Percentiles rank a stretch among this genome's conserved stretches.
Conservation (phyloP, 2,113 vertebrate genomes). For the Aptenodytes patagonicus region DNA sequence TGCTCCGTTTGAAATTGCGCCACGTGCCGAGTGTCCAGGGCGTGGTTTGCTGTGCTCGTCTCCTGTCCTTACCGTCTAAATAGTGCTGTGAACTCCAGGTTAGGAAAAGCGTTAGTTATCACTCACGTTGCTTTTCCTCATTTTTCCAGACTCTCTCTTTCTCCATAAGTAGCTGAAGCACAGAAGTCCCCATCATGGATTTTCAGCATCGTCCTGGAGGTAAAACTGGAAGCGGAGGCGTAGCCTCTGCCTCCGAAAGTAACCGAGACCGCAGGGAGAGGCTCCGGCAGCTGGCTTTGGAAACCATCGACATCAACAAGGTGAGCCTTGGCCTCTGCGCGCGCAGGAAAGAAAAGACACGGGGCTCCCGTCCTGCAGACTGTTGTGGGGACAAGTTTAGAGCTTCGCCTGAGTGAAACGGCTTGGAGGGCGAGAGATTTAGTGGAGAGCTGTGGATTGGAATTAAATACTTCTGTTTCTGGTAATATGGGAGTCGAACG, state of each 20-base stretch:
- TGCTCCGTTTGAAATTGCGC: fast-evolving
- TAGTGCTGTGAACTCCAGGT: fast-evolving
- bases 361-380: fast-evolving
- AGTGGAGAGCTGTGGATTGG: background rate
- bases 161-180: background rate
- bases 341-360: fast-evolving
- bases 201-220: conserved; percentile 96
- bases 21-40: fast-evolving
- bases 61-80: fast-evolving
- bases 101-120: fast-evolving
- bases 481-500: fast-evolving
- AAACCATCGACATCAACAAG: conserved; percentile 98
- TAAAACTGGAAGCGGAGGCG: conserved; percentile 94
- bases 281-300: conserved; percentile 91
- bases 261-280: conserved; percentile 92
- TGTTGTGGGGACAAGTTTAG: background rate
- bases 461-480: background rate
- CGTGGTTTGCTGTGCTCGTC: fast-evolving
- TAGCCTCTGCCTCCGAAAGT: conserved; percentile 94
- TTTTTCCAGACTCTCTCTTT: background rate
- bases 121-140: fast-evolving
- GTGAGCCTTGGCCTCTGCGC: background rate
- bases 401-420: fast-evolving
- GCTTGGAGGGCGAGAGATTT: background rate
- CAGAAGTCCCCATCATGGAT: conserved; percentile 78